Conservation (phyloP, 2,113 vertebrate species). For the Tychaedon coryphoeus region DNA sequence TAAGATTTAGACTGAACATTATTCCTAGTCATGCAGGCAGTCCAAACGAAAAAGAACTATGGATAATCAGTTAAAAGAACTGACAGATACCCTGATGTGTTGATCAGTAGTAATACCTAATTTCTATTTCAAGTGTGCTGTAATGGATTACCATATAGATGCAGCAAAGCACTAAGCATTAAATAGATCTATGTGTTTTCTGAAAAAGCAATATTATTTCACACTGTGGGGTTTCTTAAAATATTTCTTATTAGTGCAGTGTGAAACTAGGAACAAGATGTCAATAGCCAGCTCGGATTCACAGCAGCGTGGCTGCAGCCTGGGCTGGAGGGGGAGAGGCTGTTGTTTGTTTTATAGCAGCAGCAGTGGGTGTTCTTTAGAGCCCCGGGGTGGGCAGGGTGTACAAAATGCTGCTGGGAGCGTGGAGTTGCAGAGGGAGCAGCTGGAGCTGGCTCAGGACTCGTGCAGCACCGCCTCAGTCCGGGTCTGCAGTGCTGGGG, state of each 20-base stretch:
- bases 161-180: conserved; percentile 74
- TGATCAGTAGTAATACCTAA: conserved; percentile 86
- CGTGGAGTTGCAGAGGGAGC: neutral
- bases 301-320: neutral
- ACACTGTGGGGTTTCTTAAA: conserved; percentile 64
- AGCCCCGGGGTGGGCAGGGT: neutral
- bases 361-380: neutral
- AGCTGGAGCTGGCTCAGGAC: neutral
- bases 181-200: conserved; percentile 71
- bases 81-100: conserved; percentile 72
- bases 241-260: conserved; percentile 57
- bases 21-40: conserved; percentile 86
- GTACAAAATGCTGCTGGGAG: neutral
- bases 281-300: conserved; percentile 61
- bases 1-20: conserved; percentile 69
- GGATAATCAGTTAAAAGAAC: conserved; percentile 85
- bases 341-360: neutral
- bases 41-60: conserved; percentile 79
- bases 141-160: conserved; percentile 88
- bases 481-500: no score
- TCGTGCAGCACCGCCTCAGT: neutral
- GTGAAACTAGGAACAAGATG: conserved; percentile 59
- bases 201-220: conserved; percentile 72
- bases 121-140: conserved; percentile 87
- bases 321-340: neutral